phyloP scores from a whole-genome alignment of 1,140 invertebrate species.

The Ptiloglossa arizonensis region DNA sequence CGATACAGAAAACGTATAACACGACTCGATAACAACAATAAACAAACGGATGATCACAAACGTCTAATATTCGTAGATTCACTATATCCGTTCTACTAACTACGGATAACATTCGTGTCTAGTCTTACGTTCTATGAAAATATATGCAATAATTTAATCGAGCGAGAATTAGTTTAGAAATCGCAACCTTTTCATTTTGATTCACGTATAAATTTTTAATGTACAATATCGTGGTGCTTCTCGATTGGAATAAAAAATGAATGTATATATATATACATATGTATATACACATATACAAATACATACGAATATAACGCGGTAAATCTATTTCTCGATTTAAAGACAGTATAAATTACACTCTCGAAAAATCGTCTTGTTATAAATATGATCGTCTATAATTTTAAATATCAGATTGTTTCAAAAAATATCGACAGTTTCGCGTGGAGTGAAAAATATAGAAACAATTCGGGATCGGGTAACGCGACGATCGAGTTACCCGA shows the following conservation, averaged over 20 bases:
- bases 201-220: background rate
- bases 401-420: background rate
- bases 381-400: background rate
- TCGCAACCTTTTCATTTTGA: background rate
- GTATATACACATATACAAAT: slow-evolving; percentile 5
- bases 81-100: background rate
- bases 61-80: too few species aligned
- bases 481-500: too few species aligned
- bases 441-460: background rate
- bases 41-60: too few species aligned
- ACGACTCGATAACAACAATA: too few species aligned
- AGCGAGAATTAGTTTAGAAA: background rate
- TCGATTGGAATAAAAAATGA: slow-evolving; percentile 39
- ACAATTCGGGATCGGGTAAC: too few species aligned
- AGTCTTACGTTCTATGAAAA: background rate
- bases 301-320: too few species aligned
- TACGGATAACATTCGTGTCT: background rate
- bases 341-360: background rate
- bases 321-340: too few species aligned
- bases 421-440: background rate
- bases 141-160: background rate
- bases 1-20: too few species aligned
- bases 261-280: slow-evolving; percentile 12
- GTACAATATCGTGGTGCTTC: slow-evolving; percentile 14
- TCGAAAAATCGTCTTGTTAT: background rate